Conservation (phyloP, 1,140 invertebrate genomes). For the Drosophila takahashii region DNA sequence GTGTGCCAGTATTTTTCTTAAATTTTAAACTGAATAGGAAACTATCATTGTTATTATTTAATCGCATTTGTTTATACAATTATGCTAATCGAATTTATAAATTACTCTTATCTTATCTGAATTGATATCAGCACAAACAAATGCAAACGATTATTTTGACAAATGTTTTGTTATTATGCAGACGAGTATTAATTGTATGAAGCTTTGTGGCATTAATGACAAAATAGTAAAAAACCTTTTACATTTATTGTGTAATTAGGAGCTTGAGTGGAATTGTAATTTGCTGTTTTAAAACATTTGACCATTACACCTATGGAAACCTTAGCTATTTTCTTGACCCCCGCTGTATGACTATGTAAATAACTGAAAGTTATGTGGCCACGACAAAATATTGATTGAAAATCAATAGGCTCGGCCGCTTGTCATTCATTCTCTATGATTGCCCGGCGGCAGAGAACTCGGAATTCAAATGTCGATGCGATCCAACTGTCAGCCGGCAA, state of each 20-base stretch:
- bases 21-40: too few species aligned
- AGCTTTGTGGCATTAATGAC: not conserved
- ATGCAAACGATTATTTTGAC: constrained; percentile 24
- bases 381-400: constrained; percentile 79
- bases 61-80: too few species aligned
- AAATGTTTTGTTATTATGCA: constrained; percentile 30
- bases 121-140: constrained; percentile 9
- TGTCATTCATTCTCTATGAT: constrained; percentile 51
- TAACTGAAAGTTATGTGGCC: constrained; percentile 31
- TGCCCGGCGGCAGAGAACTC: constrained; percentile 20
- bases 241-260: too few species aligned
- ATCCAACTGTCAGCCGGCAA: constrained; percentile 58
- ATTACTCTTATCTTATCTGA: constrained; percentile 11
- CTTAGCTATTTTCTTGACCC: constrained; percentile 16
- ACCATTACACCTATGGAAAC: not conserved
- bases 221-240: not conserved
- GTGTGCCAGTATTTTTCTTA: not conserved
- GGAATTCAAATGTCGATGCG: constrained; percentile 34
- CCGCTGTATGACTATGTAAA: constrained; percentile 18
- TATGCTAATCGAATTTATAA: too few species aligned
- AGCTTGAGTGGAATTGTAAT: too few species aligned
- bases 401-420: constrained; percentile 68
- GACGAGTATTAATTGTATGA: too few species aligned
- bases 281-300: too few species aligned
- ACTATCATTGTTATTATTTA: too few species aligned